A percentile compares a stretch with the other conserved stretches of the same genome.
phyloP scores from a whole-genome alignment of 2,113 vertebrate species.

The Mus pahari region DNA sequence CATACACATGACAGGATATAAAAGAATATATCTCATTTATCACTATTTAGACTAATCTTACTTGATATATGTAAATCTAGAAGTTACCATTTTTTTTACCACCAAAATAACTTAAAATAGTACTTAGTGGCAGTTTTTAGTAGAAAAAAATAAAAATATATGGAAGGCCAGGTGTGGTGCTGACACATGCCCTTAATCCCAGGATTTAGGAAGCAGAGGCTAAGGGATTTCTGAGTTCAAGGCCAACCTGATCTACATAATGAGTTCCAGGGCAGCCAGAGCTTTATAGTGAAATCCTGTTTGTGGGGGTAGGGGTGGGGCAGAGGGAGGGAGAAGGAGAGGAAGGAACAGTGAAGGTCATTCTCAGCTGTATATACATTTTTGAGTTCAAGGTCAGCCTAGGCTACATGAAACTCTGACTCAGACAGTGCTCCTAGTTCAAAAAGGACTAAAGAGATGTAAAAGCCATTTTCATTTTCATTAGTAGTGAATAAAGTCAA shows the following conservation, averaged over 20 bases:
- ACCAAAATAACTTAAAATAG: conserved; percentile 11
- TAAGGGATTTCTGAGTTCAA: background rate
- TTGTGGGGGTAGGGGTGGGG: no score
- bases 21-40: background rate
- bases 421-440: background rate
- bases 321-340: no score
- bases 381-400: background rate
- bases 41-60: background rate
- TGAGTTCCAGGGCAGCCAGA: background rate
- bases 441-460: background rate
- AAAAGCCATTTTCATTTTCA: background rate
- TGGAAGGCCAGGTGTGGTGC: background rate
- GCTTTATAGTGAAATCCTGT: background rate
- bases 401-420: background rate
- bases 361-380: background rate
- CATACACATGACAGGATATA: background rate
- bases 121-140: background rate
- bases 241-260: background rate
- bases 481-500: background rate
- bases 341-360: background rate
- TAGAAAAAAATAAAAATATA: background rate
- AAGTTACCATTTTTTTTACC: background rate
- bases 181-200: background rate
- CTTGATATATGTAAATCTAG: conserved; percentile 32
- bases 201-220: background rate